Evolutionary conservation across 2,113 vertebrate genomes (phyloP).

Genomic region (Tinamus guttatus): DNA sequence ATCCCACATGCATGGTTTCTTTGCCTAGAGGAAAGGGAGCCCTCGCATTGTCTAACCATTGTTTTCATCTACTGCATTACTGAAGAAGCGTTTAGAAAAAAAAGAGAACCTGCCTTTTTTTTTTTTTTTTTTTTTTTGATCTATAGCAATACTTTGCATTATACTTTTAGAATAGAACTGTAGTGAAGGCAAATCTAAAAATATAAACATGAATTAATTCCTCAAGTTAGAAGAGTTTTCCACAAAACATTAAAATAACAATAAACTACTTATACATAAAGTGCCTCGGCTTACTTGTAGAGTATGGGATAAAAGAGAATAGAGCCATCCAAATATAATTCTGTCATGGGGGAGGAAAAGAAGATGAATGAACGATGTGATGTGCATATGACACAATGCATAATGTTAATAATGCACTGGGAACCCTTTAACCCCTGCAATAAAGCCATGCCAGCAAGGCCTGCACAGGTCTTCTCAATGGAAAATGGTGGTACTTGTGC

Average conservation of each 20-base stretch:
- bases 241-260: neutral
- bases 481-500: neutral
- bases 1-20: neutral
- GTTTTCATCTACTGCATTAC: neutral
- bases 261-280: neutral
- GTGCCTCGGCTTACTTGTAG: neutral
- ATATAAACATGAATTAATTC: neutral
- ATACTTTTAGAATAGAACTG: no score
- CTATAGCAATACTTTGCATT: no score
- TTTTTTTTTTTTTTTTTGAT: neutral
- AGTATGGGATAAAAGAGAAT: fast-evolving
- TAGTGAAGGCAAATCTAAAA: neutral
- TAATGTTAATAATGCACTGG: neutral
- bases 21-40: neutral
- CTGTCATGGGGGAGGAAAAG: neutral
- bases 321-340: neutral
- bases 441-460: neutral
- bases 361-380: neutral
- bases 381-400: neutral
- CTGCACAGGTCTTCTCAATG: neutral
- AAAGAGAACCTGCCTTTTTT: neutral
- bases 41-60: neutral
- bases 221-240: neutral
- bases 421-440: neutral
- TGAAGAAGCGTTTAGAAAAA: neutral